Conservation (phyloP, 2,888 invertebrate species). For the Drosophila buzzatii region DNA sequence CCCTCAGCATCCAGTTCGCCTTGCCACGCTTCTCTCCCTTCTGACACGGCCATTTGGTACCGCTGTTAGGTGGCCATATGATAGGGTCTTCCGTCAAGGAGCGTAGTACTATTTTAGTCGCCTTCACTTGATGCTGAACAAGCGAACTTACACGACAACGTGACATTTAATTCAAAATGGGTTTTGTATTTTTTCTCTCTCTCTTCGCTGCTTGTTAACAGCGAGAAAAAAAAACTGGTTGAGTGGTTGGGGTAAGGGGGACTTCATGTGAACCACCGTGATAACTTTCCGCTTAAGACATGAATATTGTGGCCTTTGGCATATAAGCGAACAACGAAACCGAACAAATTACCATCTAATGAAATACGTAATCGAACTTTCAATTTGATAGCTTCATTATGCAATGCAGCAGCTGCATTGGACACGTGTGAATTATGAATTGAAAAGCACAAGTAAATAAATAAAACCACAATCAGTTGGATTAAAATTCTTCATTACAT, state of each 20-base stretch:
- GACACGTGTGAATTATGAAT: background rate
- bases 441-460: background rate
- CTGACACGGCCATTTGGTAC: background rate
- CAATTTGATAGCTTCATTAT: slow-evolving; percentile 10
- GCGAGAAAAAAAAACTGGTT: slow-evolving; percentile 26
- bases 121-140: slow-evolving; percentile 63
- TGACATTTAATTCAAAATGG: slow-evolving; percentile 73
- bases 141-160: slow-evolving; percentile 68
- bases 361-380: slow-evolving; percentile 23
- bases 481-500: background rate
- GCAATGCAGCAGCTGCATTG: slow-evolving; percentile 25
- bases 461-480: background rate
- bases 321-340: slow-evolving; percentile 6
- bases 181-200: slow-evolving; percentile 11
- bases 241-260: background rate
- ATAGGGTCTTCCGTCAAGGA: slow-evolving; percentile 50
- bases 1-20: background rate
- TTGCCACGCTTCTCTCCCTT: background rate
- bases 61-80: slow-evolving; percentile 50
- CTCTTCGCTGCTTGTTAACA: slow-evolving; percentile 47
- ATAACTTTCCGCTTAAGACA: slow-evolving; percentile 18
- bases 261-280: slow-evolving; percentile 17
- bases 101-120: slow-evolving; percentile 65
- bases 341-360: slow-evolving; percentile 25
- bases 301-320: slow-evolving; percentile 23